Base-by-base conservation (phyloP, 2,113 vertebrate species). In the Albula goreensis region DNA sequence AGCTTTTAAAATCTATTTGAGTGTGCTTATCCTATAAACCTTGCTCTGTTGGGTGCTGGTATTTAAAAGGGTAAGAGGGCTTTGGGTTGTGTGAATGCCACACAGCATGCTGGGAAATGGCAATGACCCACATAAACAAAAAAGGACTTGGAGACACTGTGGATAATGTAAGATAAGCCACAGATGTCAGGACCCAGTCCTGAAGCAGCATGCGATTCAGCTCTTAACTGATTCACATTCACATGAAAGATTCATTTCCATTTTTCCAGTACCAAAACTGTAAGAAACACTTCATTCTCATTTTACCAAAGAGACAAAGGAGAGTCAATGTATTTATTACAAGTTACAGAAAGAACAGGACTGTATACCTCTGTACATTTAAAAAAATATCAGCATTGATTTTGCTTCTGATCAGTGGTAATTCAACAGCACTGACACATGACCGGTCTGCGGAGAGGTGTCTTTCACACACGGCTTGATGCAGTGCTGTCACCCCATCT, bases 241-340 rank as follows among this genome's bases (percentile, higher is more conserved):
- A 41, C 31, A 41, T 41, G 31, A 41, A 41, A 41, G 31, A 41
- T 41, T 41, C 31, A 41, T 41, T 41, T 41, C 31, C 17, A 63
- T 25, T 74, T n/a, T 31, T 31, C 70, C 8, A 25, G 70, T 25
- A 10, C 9, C 25, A 31, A 81, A 81, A 52, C 2, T 15, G 2
- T 3, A 60, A 22, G 1, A 1, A 3, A 52, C 2, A 51, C 66
- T 6, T 31, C 51, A 41, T 78, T 41, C 83, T 53, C 51, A 31
- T 31, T n/a, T 78, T 13, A 78, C 66, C 31, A 77, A 50, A 80
- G 49, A 80, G 77, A 60, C 41, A 85, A 85, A 78, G 41, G 78
- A 80, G 51, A 80, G 53, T 56, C 78, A 49, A 57, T 50, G 53
- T n/a, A 10, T 85, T 85, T 85, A 85, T 85, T 85, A 85, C 78